Evolutionary conservation across 2,113 vertebrate genomes (phyloP), one percentile per base, ranked within the genome.

Genomic region (Fregetta grallaria): DNA sequence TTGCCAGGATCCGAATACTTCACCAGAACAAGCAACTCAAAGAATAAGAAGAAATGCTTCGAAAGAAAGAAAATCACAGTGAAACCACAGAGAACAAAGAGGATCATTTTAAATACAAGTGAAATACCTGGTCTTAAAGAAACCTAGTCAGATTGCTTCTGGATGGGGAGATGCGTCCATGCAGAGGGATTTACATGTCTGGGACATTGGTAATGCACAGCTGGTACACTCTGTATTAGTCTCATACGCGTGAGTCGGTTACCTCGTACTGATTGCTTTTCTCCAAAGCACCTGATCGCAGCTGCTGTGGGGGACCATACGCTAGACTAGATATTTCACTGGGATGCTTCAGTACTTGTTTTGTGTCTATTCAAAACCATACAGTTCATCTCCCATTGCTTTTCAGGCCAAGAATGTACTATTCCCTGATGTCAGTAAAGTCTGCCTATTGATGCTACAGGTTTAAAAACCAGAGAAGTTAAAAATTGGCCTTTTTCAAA

Each of bases 381-480:
- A 29, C 20, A 63, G 63, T 81, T 95, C 62, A 72, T 71, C 80
- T 91, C 70, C 83, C 49, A 10, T 20, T 56, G 70, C 91, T 92
- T 94, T 87, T 92, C 84, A 89, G 94, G 56, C 59, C n/a, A 40
- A 84, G 89, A 91, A 86, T n/a, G 22, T 49, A 6, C 74, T 72
- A 11, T 68, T 90, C 58, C 61, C 70, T 86, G 49, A 78, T 82
- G 77, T n/a, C 49, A 81, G 73, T 86, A 67, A 95, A 90, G 81
- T 68, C 90, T 78, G 53, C 56, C 65, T 73, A 79, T 61, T 91
- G 84, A 91, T 82, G 70, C 77, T 58, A 34, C 53, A 61, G 62
- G 40, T 88, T 94, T 91, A 86, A 95, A 94, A 95, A 19, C 18
- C 34, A 61, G 62, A 70, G 61, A 82, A 90, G 74, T 76, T 76